A percentile compares a stretch with the other conserved stretches of the same genome.
Evolutionary conservation across 2,888 invertebrate genomes (phyloP).

Genomic region (Leptopilina myrica): DNA sequence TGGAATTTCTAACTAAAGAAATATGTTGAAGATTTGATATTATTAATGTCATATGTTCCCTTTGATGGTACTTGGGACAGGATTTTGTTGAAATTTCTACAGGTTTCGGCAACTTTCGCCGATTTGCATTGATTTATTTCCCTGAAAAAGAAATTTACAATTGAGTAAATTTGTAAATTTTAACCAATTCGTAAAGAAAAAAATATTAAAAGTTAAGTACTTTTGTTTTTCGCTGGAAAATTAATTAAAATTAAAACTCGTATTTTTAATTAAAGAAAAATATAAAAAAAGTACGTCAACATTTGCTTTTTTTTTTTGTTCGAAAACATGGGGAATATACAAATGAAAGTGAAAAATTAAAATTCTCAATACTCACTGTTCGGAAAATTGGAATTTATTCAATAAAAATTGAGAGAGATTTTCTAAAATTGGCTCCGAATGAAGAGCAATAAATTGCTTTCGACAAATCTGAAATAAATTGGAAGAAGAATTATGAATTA

Average conservation of each 20-base stretch:
- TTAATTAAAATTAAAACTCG: too few species aligned
- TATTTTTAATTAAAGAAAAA: too few species aligned
- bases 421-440: conserved; percentile 94
- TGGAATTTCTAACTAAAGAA: conserved; percentile 85
- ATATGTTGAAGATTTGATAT: conserved; percentile 87
- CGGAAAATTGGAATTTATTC: conserved; percentile 79
- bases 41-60: conserved; percentile 86
- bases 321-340: too few species aligned
- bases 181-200: too few species aligned
- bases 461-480: conserved; percentile 86
- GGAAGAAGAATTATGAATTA: not conserved
- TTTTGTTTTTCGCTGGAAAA: too few species aligned
- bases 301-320: too few species aligned
- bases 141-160: conserved; percentile 71
- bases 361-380: conserved; percentile 43
- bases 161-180: too few species aligned
- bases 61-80: conserved; percentile 83
- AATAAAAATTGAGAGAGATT: conserved; percentile 87
- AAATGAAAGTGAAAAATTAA: too few species aligned
- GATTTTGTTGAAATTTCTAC: conserved; percentile 78
- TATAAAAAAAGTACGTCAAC: too few species aligned
- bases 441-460: conserved; percentile 98
- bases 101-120: not conserved
- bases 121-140: conserved; percentile 71
- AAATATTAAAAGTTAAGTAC: too few species aligned